These are phyloP conservation scores for Corythucha ciliata DNA, from an alignment of 2,888 invertebrate genomes.

Conservation along the genomic window DNA sequence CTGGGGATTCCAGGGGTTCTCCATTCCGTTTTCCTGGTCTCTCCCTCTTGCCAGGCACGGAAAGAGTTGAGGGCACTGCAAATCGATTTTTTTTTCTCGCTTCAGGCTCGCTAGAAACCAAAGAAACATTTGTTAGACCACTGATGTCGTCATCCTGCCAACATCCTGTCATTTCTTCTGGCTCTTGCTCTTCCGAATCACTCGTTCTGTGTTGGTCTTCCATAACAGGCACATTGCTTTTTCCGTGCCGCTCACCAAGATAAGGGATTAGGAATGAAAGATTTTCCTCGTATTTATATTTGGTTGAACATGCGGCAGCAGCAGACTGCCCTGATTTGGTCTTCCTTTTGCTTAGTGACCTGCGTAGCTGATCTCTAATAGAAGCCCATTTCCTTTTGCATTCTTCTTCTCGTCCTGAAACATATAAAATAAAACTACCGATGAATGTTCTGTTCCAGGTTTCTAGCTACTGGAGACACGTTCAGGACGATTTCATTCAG, in stretches of 20 bases:
- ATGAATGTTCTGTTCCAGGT: constrained; percentile 25
- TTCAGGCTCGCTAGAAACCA: too few relatives aligned
- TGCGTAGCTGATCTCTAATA: constrained; percentile 26
- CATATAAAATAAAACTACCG: not conserved
- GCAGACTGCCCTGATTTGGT: constrained; percentile 34
- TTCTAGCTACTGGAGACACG: constrained; percentile 33
- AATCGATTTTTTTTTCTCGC: too few relatives aligned
- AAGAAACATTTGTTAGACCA: too few relatives aligned
- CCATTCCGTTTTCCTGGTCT: too few relatives aligned
- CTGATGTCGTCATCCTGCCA: too few relatives aligned
- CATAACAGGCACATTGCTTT: too few relatives aligned
- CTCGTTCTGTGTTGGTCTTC: too few relatives aligned
- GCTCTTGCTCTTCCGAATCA: too few relatives aligned
- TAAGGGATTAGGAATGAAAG: constrained; percentile 34
- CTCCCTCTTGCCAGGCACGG: too few relatives aligned
- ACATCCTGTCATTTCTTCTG: too few relatives aligned
- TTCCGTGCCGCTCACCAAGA: constrained; percentile 31
- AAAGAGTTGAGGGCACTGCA: too few relatives aligned
- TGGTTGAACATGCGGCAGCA: constrained; percentile 24
- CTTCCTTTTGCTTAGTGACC: constrained; percentile 33
- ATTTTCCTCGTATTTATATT: constrained; percentile 34
- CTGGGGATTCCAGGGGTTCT: constrained; percentile 23
- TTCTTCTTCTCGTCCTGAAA: constrained; percentile 25
- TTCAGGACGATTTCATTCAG: constrained; percentile 28
- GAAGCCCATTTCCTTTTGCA: constrained; percentile 32